Evolutionary conservation across 2,113 vertebrate genomes (phyloP), one percentile per base, ranked within the genome.

Genomic region (Nothoprocta perdicaria): DNA sequence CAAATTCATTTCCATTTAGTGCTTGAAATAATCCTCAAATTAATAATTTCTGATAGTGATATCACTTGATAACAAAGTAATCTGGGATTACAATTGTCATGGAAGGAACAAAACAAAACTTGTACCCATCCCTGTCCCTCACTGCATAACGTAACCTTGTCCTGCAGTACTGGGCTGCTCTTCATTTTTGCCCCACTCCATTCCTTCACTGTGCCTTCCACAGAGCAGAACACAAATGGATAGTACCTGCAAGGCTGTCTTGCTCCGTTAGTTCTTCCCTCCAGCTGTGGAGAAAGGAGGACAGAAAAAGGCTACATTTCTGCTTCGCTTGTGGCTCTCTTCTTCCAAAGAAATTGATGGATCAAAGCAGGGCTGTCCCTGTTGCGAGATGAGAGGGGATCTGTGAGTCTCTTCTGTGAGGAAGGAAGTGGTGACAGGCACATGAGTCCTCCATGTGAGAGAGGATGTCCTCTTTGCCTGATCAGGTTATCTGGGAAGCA

Each of bases 141-240:
- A 31, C 11, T n/a, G 52, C 19, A 48, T 21, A 66, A n/a, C 14
- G 57, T 73, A 68, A 19, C 18, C 40, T 22, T 55, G 9, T 40
- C 26, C 29, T 43, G 33, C 21, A 12, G 45, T 15, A 43, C 19
- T 12, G 22, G 24, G 26, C 26, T 27, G 38, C 41, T 14, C 33
- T 50, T 10, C 17, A 33, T 26, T 33, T 22, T 6, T 33, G 14
- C 6, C 33, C 24, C 35, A 22, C 19, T 58, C 22, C 72, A 33
- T 23, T 27, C 9, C 22, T 63, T 68, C 16, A 11, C 6, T 0
- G 0, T 27, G 17, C 2, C 6, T 10, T 48, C 38, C 1, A 1
- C 29, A 29, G 23, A 26, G 41, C 1, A 0, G 33, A 16, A 27
- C 19, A 15, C 0, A 0, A 43, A 45, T 19, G 8, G 53, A 29